Base-by-base conservation (phyloP, 2,797 vertebrate species). In the Perodicticus potto region DNA sequence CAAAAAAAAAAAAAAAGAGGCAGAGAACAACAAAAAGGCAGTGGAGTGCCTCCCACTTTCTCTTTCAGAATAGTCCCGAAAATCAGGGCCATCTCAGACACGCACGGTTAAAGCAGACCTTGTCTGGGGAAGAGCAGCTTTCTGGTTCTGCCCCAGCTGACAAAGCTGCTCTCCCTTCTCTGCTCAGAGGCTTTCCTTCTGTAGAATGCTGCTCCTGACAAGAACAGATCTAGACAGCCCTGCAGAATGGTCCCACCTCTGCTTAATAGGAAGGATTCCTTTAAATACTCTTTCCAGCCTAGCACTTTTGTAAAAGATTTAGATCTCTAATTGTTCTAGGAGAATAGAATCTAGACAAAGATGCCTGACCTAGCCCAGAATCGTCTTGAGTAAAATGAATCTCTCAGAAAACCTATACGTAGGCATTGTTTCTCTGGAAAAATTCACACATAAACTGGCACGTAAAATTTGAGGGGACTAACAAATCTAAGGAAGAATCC, bases 61-160 rank as follows among this genome's bases (percentile, higher is more conserved):
- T 82, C 83, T 61, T 80, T 84, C 20, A 49, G 29, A 72, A 40
- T 12, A 82, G 49, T 37, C 63, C 12, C 5, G 2, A 53, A 91
- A 67, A 85, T 29, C 81, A 85, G 22, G 4, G 55, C 61, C 16
- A 57, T 0, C 61, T 59, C 55, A 17, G 10, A 57, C 19, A 27
- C 32, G 53, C 29, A 40, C 3, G 6, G 25, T 45, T 70, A 74
- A 91, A 90, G 40, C 43, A 40, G 69, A 77, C 9, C 49, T 78
- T 84, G 40, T 72, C 82, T 82, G 93, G 72, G 45, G 17, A 96
- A 94, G 91, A 93, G 43, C 45, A 73, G 55, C 7, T 82, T 96
- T 93, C 40, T 17, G 3, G 13, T 96, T 57, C 76, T 74, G 81
- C 87, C 5, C 2, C 43, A 63, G 73, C 87, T 86, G 85, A 78